Evolutionary conservation across 2,888 invertebrate species (phyloP).

Genomic region (Synergus japonicus): DNA sequence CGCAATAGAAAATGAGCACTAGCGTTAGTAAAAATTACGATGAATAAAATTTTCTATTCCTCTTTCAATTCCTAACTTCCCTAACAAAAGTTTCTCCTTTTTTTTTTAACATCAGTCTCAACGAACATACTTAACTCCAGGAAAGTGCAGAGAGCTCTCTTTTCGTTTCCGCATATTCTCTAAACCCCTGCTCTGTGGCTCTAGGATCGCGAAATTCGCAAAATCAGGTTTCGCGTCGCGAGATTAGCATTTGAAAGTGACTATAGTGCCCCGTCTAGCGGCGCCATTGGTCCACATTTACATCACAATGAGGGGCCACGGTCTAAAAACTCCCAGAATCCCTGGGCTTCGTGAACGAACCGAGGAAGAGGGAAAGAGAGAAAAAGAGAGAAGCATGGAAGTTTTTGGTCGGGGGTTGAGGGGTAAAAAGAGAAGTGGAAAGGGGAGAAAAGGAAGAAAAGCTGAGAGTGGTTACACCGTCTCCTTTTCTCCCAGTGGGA

Average conservation of each 20-base stretch:
- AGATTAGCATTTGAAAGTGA: slow-evolving; percentile 76
- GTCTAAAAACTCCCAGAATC: slow-evolving; percentile 75
- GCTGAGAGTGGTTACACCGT: slow-evolving; percentile 54
- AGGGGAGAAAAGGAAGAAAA: slow-evolving; percentile 53
- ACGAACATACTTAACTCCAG: neutral
- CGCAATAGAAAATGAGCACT: too few relatives aligned
- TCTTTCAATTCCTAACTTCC: neutral
- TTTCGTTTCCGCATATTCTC: slow-evolving; percentile 43
- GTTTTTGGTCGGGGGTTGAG: slow-evolving; percentile 43
- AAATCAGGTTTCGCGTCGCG: slow-evolving; percentile 70
- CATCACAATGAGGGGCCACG: slow-evolving; percentile 75
- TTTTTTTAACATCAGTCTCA: neutral
- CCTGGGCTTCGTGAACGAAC: slow-evolving; percentile 60
- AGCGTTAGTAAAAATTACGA: too few relatives aligned
- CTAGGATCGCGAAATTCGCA: slow-evolving; percentile 64
- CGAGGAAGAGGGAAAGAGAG: slow-evolving; percentile 53
- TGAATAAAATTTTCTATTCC: neutral
- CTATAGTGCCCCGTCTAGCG: slow-evolving; percentile 68
- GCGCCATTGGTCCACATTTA: slow-evolving; percentile 76
- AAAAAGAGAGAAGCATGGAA: slow-evolving; percentile 56
- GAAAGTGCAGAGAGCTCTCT: slow-evolving; percentile 18
- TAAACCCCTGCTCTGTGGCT: neutral
- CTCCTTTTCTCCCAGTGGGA: slow-evolving; percentile 61
- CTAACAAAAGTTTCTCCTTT: neutral
- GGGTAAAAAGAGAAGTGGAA: slow-evolving; percentile 46